A percentile compares a stretch with the other conserved stretches of the same genome.
Conservation (phyloP, 2,888 invertebrate genomes). For the Cynaeus angustus region DNA sequence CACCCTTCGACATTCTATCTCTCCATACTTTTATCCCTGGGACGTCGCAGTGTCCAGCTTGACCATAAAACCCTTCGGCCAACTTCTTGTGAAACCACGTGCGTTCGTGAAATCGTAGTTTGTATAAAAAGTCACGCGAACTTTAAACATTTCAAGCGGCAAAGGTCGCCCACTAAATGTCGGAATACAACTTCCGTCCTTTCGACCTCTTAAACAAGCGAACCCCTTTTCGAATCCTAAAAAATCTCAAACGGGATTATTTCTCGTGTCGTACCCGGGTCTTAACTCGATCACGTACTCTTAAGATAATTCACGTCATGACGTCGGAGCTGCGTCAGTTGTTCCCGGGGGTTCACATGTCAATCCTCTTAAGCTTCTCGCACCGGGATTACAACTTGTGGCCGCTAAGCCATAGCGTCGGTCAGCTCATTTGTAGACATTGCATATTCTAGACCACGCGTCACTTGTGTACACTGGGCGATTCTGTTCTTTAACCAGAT, state of each 20-base stretch:
- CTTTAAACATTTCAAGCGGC: constrained; percentile 42
- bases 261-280: constrained; percentile 16
- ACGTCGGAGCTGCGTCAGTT: constrained; percentile 53
- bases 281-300: constrained; percentile 45
- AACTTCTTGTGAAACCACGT: constrained; percentile 4
- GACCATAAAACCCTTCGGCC: not conserved
- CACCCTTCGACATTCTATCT: no score
- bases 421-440: constrained; percentile 61
- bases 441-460: constrained; percentile 62
- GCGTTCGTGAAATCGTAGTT: not conserved
- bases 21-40: no score
- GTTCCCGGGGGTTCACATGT: constrained; percentile 58
- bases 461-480: constrained; percentile 46
- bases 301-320: constrained; percentile 53
- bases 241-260: constrained; percentile 24
- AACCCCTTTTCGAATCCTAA: not conserved
- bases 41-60: no score
- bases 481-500: constrained; percentile 27
- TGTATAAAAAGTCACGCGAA: constrained; percentile 45
- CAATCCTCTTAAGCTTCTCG: constrained; percentile 56
- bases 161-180: constrained; percentile 36
- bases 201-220: constrained; percentile 3
- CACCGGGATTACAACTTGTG: constrained; percentile 64
- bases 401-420: constrained; percentile 62
- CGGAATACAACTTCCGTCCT: constrained; percentile 1